phyloP scores from a whole-genome alignment of 2,888 invertebrate species.

The Protophormia terraenovae region DNA sequence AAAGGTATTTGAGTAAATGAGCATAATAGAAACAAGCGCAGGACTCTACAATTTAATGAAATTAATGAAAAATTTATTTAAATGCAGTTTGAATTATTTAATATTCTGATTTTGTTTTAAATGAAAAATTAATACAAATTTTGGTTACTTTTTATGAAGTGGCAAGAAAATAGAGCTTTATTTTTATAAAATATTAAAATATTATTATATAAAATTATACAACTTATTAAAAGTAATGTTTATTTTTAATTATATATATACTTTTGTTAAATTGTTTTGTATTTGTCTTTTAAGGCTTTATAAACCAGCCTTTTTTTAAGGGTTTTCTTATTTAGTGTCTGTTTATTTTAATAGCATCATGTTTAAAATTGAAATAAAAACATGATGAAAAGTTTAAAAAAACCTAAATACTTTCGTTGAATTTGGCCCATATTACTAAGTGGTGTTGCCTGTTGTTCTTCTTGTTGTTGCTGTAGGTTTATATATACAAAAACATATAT shows the following conservation, averaged over 20 bases:
- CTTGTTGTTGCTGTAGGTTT: constrained; percentile 29
- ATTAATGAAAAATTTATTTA: constrained; percentile 1
- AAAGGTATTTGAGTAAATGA: neutral
- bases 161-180: no score
- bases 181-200: no score
- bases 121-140: neutral
- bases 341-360: constrained; percentile 23
- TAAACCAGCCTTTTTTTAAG: neutral
- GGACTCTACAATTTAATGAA: constrained; percentile 44
- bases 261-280: neutral
- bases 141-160: no score
- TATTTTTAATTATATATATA: neutral
- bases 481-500: neutral
- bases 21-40: constrained; percentile 23
- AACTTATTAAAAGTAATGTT: no score
- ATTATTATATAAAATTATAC: no score
- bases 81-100: constrained; percentile 47
- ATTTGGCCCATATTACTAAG: constrained; percentile 64
- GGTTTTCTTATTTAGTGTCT: neutral
- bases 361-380: neutral
- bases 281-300: neutral
- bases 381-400: neutral
- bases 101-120: neutral
- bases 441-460: constrained; percentile 57
- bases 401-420: constrained; percentile 52